Evolutionary conservation across 2,113 vertebrate species (phyloP).

Genomic region (Siphamia tubifer): DNA sequence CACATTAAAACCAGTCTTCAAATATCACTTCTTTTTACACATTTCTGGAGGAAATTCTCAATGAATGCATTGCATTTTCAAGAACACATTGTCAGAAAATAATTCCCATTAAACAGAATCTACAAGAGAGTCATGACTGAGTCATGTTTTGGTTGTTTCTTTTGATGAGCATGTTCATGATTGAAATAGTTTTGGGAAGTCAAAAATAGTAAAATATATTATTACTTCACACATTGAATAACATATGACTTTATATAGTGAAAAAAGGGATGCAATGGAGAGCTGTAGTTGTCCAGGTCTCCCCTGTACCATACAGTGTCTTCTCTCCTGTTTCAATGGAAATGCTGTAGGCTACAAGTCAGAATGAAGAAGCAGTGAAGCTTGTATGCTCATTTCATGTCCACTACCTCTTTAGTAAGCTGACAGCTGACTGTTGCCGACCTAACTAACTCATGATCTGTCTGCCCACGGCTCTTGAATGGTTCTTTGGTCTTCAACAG

Average conservation of each 20-base stretch:
- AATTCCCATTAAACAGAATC: too few species aligned
- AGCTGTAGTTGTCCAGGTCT: not conserved
- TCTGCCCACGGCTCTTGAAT: not conserved
- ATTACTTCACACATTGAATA: slow-evolving; percentile 19
- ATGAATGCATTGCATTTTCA: too few species aligned
- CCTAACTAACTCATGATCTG: slow-evolving; percentile 3
- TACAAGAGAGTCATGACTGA: too few species aligned
- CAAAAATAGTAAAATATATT: slow-evolving; percentile 20
- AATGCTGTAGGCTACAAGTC: slow-evolving; percentile 15
- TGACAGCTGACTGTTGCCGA: slow-evolving; percentile 14
- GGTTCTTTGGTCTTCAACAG: not conserved
- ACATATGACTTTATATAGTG: slow-evolving; percentile 30
- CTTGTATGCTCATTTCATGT: slow-evolving; percentile 4
- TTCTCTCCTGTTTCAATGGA: not conserved
- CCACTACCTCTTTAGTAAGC: slow-evolving; percentile 1
- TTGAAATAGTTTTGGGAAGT: slow-evolving; percentile 39
- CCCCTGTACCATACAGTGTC: not conserved
- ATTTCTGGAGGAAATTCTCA: too few species aligned
- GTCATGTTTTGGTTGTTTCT: too few species aligned
- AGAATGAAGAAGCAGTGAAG: slow-evolving; percentile 8
- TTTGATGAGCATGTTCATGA: slow-evolving; percentile 36
- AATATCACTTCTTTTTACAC: too few species aligned
- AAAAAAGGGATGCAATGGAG: slow-evolving; percentile 23
- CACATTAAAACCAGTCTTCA: slow-evolving; percentile 2
- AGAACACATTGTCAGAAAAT: too few species aligned